Evolutionary conservation across 2,113 vertebrate genomes (phyloP), one percentile per base, ranked within the genome.

Genomic region (Corythornis vintsioides): DNA sequence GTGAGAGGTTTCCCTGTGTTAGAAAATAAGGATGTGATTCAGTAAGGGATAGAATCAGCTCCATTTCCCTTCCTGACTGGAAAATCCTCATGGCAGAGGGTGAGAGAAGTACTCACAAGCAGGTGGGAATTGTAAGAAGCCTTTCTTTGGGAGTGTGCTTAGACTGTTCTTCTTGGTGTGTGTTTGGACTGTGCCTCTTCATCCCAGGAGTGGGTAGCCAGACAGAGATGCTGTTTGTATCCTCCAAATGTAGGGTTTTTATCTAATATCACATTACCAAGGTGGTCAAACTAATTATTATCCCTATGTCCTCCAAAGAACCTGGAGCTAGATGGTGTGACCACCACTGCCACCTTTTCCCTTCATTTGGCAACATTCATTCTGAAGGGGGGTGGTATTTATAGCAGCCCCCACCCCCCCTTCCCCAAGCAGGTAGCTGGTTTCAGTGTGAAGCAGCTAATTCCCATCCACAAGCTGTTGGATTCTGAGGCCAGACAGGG

Each of bases 281-380:
- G 43, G 14, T 17, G 38, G 5, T 15, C 16, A 86, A 35, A 66
- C 5, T 31, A 47, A 35, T 78, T 55, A 24, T 35, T 71, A 7
- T 29, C 53, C 25, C 3, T 15, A 7, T 3, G 4, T 18, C 35
- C 19, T 69, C 59, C 8, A 28, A 50, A 29, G 28, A 48, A 60
- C 13, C 25, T 31, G 52, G 3, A 0, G 25, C 43, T 77, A 10
- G 33, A 4, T 55, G 31, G 6, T 26, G 48, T 0, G 1, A 3
- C 22, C 22, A 7, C 21, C 40, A 7, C 29, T 1, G 2, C 7
- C 22, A 71, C 7, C 0, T 31, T 20, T 11, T 45, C 59, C 47
- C 43, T 79, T 64, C 3, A 67, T 60, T 29, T 42, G 15, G 5
- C 45, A 1, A 2, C 21, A 17, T 1, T 31, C 3, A 38, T 65